Percentiles rank a stretch among this genome's conserved stretches.
Evolutionary conservation across 23 tunicate genomes (phyloP).

Genomic region (Aplidium turbinatum): DNA sequence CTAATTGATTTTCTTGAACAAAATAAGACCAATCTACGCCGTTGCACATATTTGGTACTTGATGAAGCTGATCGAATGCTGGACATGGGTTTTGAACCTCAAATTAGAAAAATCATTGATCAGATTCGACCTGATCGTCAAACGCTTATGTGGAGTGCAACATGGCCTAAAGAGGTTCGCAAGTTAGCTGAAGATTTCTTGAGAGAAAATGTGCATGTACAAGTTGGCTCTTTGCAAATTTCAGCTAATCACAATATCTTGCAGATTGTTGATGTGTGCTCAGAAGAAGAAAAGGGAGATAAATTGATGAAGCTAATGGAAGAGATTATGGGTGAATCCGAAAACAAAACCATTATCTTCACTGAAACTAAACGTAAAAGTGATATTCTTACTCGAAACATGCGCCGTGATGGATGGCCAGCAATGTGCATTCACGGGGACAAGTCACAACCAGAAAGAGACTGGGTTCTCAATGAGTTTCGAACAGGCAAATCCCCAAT

Average conservation of each 20-base stretch:
- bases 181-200: conserved; percentile 91
- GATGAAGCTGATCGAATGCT: conserved; percentile 99
- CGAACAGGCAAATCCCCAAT: conserved; percentile 95
- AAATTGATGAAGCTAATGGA: conserved; percentile 93
- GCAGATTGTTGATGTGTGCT: conserved; percentile 94
- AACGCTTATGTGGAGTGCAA: conserved; percentile 97
- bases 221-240: conserved; percentile 78
- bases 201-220: conserved; percentile 74
- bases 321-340: conserved; percentile 89
- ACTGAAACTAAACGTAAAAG: conserved; percentile 95
- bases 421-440: conserved; percentile 99
- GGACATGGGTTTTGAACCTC: conserved; percentile 99
- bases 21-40: conserved; percentile 75
- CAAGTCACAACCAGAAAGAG: conserved; percentile 94
- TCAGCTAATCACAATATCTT: conserved; percentile 94
- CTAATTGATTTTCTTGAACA: conserved; percentile 94
- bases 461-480: conserved; percentile 95
- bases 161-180: conserved; percentile 99
- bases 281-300: conserved; percentile 80
- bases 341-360: conserved; percentile 96
- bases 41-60: conserved; percentile 94
- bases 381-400: conserved; percentile 82
- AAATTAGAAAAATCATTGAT: conserved; percentile 94
- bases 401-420: conserved; percentile 95
- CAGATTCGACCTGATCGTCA: conserved; percentile 97